phyloP scores from a whole-genome alignment of 2,113 vertebrate genomes.

The Natator depressus region DNA sequence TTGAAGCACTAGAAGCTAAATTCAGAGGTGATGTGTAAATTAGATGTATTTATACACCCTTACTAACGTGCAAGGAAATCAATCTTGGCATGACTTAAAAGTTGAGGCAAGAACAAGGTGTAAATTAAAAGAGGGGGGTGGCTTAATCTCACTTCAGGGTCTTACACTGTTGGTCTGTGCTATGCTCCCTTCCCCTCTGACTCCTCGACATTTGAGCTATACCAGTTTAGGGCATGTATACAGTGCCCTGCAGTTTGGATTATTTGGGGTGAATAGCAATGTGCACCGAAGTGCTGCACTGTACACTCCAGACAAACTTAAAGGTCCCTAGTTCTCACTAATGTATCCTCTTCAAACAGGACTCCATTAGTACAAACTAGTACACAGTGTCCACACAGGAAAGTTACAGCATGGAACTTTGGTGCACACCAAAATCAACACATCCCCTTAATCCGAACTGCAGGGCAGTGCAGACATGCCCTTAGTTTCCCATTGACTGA shows the following conservation, averaged over 20 bases:
- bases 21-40: neutral
- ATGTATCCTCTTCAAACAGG: neutral
- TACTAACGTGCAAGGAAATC: neutral
- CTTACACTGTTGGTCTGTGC: neutral
- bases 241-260: too few relatives aligned
- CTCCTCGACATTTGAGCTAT: neutral
- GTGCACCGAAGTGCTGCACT: neutral
- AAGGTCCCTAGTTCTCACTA: neutral
- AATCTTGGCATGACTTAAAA: neutral
- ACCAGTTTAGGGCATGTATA: neutral
- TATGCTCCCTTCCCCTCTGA: neutral
- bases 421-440: neutral
- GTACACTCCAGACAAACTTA: neutral
- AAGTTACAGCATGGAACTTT: neutral
- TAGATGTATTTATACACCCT: neutral
- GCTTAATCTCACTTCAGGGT: neutral
- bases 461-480: neutral
- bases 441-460: neutral
- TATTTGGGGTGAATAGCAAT: neutral
- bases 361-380: neutral
- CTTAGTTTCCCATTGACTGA: neutral
- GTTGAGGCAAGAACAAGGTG: neutral
- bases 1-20: neutral
- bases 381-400: neutral
- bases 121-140: neutral